Base-by-base conservation (phyloP, 2,113 vertebrate species). In the Podarcis cretensis region DNA sequence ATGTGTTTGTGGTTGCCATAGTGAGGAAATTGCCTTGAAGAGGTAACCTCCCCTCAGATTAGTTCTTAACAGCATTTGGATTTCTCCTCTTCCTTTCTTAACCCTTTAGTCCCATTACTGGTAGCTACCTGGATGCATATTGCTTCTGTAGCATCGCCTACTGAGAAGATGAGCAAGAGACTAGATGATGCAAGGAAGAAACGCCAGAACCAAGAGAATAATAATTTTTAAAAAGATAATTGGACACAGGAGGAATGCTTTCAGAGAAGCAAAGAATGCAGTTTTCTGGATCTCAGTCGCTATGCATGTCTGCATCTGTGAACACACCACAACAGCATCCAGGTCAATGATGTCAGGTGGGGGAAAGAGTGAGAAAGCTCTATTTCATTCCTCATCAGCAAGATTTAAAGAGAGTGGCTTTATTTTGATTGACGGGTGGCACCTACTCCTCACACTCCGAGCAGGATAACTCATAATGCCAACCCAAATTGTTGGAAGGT, bases 1-100 rank as follows among this genome's bases (percentile, higher is more conserved):
- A 79, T 68, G 30, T 54, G 32, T 86, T 48, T 86, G 59, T 32
- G 40, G 85, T 79, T 86, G 63, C 75, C 32, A 86, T 86, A 54
- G 85, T 27, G 63, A 86, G 27, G 63, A 54, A 48, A 68, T 48
- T 86, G 75, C 14, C 37, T 37, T 54, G 75, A 63, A 86, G 32
- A 66, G 21, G 40, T 32, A 68, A 21, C 63, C 40, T 79, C 63
- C 57, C 27, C 37, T 77, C 18, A 14, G 40, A 86, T 86, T 78
- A 66, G 74, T 30, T 63, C 37, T 35, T n/a, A 20, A 85, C 57
- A 25, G 37, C 10, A 32, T 86, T 86, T 12, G 23, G 37, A 68
- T 86, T 37, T 40, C 27, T 79, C 10, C 9, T n/a, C 16, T 65
- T n/a, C 5, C 27, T 86, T 63, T 68, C 59, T 77, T 66, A 43